Conservation (phyloP, 2,797 vertebrate genomes). For the Spinibarbus caldwelli region DNA sequence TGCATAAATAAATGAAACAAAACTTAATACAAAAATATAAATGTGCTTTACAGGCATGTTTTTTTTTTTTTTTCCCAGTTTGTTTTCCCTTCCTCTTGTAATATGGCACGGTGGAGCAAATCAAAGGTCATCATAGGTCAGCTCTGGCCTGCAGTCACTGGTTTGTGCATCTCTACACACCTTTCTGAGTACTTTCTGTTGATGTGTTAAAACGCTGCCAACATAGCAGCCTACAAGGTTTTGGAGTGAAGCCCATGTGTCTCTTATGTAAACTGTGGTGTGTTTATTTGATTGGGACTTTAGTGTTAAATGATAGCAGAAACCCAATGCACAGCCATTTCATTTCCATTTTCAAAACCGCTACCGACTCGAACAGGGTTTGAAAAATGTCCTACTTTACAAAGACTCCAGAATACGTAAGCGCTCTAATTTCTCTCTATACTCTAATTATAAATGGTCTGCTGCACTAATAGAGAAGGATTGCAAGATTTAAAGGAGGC, state of each 20-base stretch:
- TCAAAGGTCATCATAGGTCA: background rate
- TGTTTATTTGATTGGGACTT: background rate
- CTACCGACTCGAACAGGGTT: background rate
- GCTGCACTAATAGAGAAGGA: background rate
- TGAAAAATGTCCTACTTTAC: background rate
- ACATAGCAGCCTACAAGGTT: background rate
- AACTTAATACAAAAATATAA: too few species aligned
- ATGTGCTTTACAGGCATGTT: background rate
- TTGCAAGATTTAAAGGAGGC: constrained; percentile 14
- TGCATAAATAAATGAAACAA: too few species aligned
- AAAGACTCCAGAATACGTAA: background rate
- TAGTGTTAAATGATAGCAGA: background rate
- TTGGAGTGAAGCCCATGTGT: background rate
- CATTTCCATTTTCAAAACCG: background rate
- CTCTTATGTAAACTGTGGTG: background rate
- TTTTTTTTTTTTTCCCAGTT: background rate
- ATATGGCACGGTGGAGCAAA: background rate
- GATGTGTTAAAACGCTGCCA: background rate
- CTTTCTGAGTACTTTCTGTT: background rate
- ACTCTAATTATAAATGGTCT: background rate
- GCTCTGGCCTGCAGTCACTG: background rate
- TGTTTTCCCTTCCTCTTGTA: background rate
- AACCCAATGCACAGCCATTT: background rate
- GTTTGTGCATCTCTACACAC: background rate
- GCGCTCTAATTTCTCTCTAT: background rate